Base-by-base conservation (phyloP, 2,113 vertebrate genomes). In the Corythaeola cristata region DNA sequence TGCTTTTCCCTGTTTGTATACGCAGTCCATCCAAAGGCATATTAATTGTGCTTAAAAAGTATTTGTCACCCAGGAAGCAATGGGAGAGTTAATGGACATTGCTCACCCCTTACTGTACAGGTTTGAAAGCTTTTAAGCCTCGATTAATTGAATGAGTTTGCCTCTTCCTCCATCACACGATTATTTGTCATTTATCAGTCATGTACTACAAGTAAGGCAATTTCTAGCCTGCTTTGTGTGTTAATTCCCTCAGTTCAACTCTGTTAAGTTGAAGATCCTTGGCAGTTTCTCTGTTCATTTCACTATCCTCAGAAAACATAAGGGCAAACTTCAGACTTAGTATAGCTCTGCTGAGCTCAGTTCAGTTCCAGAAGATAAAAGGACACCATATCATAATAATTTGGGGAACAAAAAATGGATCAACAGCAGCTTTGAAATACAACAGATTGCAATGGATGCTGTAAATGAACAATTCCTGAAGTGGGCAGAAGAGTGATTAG, bases 381-480 rank as follows among this genome's bases (percentile, higher is more conserved):
- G 32, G 12, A 52, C 22, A 69, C 20, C 3, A 9, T 67, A 88
- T 60, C 20, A 50, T 53, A 64, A 71, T 60, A 83, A 79, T 76
- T 4, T 49, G n/a, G 35, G 53, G 66, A 74, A 73, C 27, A 90
- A 60, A 83, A 94, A 82, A 68, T 72, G 39, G 41, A 92, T 94
- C 74, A 90, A 77, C 76, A 92, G 71, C 81, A 79, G 35, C 71
- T 95, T 87, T 89, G 71, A 94, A 94, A 82, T 82, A 89, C 74
- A 89, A 72, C 88, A 95, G 95, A 91, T 94, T 93, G 94, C 93
- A 88, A 79, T 53, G 35, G 39, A 73, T 97, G 59, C 92, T 96
- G 88, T 60, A 95, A 93, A 90, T 94, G 81, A 96, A 95, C 89
- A 97, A 69, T 94, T 94, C 60, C 68, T 92, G 68, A 89, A 96